A percentile compares a stretch with the other conserved stretches of the same genome.
These are phyloP conservation scores for Hippocampus mohnikei DNA, from an alignment of 2,113 vertebrate genomes.

Conservation along the genomic window DNA sequence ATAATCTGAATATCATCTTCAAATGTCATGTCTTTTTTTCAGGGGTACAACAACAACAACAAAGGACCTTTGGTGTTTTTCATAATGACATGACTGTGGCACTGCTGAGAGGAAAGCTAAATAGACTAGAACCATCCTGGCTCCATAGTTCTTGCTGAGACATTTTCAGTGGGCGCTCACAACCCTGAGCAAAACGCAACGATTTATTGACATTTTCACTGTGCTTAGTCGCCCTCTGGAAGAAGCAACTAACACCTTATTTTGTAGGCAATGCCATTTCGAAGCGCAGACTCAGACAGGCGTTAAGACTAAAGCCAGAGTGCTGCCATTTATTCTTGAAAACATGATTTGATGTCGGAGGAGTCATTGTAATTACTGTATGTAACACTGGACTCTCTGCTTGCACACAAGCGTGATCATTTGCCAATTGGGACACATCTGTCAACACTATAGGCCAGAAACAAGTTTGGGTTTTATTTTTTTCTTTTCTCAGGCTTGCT, in stretches of 20 bases:
- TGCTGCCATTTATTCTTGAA: slow-evolving; percentile 43
- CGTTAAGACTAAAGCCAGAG: slow-evolving; percentile 45
- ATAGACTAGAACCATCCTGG: slow-evolving; percentile 33
- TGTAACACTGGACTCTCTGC: slow-evolving; percentile 29
- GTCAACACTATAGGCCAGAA: slow-evolving; percentile 25
- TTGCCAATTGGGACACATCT: slow-evolving; percentile 44
- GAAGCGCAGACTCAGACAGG: slow-evolving; percentile 44
- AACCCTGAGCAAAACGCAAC: slow-evolving; percentile 54
- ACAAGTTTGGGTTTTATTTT: slow-evolving; percentile 21
- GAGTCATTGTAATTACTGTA: slow-evolving; percentile 11
- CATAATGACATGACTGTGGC: slow-evolving; percentile 42
- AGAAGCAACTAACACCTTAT: slow-evolving; percentile 51
- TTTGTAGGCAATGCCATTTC: slow-evolving; percentile 44
- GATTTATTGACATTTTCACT: slow-evolving; percentile 71
- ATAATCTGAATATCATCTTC: slow-evolving; percentile 60
- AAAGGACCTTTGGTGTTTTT: slow-evolving; percentile 44
- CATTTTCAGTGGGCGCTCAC: slow-evolving; percentile 33
- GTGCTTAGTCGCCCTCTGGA: slow-evolving; percentile 47
- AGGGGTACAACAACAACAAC: slow-evolving; percentile 27
- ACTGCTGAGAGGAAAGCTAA: slow-evolving; percentile 51
- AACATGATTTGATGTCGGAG: slow-evolving; percentile 16
- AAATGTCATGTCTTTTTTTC: slow-evolving; percentile 56
- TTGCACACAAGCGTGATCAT: slow-evolving; percentile 18
- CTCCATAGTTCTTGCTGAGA: slow-evolving; percentile 44
- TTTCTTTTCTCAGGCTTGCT: slow-evolving; percentile 20